Conservation (phyloP, 2,888 invertebrate species). For the Maniola hyperantus region DNA sequence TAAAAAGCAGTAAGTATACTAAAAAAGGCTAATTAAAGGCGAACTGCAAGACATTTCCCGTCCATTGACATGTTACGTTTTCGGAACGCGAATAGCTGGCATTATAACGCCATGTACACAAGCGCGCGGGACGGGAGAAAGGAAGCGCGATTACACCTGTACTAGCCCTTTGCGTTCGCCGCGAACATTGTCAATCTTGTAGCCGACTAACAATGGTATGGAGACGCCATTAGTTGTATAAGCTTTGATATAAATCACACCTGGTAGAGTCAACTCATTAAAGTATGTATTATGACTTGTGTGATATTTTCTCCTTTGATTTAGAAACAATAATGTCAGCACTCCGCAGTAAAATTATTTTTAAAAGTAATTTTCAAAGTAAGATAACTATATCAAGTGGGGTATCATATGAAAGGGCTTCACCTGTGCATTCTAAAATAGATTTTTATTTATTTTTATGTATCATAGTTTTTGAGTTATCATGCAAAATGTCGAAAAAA, state of each 20-base stretch:
- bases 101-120: conserved; percentile 36
- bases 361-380: too few species aligned
- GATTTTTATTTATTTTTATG: too few species aligned
- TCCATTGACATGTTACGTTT: conserved; percentile 23
- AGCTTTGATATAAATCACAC: neutral
- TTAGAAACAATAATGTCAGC: too few species aligned
- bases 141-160: conserved; percentile 74
- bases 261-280: too few species aligned
- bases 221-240: conserved; percentile 12
- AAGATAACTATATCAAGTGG: too few species aligned
- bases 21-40: conserved; percentile 13
- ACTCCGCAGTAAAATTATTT: too few species aligned
- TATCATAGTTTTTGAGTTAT: too few species aligned
- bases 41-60: conserved; percentile 15
- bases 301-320: too few species aligned
- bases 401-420: too few species aligned
- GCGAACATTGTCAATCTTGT: conserved; percentile 69
- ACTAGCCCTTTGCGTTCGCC: conserved; percentile 71
- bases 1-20: neutral
- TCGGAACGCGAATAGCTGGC: conserved; percentile 27
- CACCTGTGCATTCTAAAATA: too few species aligned
- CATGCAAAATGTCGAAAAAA: too few species aligned
- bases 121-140: conserved; percentile 41
- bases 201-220: conserved; percentile 24
- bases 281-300: too few species aligned